phyloP scores from a whole-genome alignment of 2,888 invertebrate genomes.

The Zygogramma bicolorata region DNA sequence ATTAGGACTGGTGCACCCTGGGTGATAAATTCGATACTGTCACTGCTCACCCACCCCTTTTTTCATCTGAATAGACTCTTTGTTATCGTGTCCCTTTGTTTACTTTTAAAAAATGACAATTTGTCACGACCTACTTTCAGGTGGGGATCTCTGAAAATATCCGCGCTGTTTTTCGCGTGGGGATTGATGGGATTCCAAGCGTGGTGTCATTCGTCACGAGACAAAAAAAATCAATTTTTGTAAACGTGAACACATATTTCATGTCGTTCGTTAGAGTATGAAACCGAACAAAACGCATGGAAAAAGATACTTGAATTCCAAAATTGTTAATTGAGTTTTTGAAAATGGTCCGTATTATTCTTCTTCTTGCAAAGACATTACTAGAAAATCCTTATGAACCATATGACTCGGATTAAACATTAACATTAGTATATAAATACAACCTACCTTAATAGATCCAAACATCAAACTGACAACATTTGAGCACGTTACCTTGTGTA shows the following conservation, averaged over 20 bases:
- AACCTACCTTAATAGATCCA: too few species aligned
- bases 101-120: conserved; percentile 37
- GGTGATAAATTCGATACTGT: conserved; percentile 36
- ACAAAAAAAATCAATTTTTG: neutral
- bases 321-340: too few species aligned
- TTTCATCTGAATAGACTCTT: conserved; percentile 27
- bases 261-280: neutral
- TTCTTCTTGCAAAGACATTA: too few species aligned
- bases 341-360: too few species aligned
- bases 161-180: conserved; percentile 7
- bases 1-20: conserved; percentile 7
- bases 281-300: neutral
- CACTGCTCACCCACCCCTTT: conserved; percentile 31
- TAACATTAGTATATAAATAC: too few species aligned
- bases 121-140: conserved; percentile 41
- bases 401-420: too few species aligned
- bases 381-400: too few species aligned
- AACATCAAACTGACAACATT: too few species aligned
- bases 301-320: too few species aligned
- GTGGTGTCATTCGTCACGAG: conserved; percentile 19
- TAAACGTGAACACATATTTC: neutral
- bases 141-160: conserved; percentile 23
- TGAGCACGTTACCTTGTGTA: too few species aligned
- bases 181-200: conserved; percentile 16
- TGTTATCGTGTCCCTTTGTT: conserved; percentile 38